Conservation (phyloP, 2,888 invertebrate species). For the Seladonia tumulorum region DNA sequence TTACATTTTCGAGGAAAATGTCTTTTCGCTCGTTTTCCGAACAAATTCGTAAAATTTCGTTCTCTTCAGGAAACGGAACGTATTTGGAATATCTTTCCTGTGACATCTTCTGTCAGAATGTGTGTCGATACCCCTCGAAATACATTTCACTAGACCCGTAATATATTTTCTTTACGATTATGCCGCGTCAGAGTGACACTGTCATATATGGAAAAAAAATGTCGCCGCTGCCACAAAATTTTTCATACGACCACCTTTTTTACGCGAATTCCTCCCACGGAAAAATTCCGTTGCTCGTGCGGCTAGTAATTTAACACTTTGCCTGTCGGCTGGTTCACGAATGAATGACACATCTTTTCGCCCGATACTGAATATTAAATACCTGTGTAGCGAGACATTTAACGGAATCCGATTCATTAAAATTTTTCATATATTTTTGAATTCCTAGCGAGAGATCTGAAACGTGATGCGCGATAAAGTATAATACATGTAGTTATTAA, state of each 20-base stretch:
- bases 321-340: background rate
- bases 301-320: background rate
- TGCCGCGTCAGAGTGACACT: background rate
- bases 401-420: background rate
- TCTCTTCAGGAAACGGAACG: background rate
- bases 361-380: constrained; percentile 1
- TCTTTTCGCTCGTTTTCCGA: background rate
- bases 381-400: background rate
- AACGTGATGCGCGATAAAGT: background rate
- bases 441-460: background rate
- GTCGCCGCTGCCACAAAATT: background rate
- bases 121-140: background rate
- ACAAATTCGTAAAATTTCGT: background rate
- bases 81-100: background rate
- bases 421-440: background rate
- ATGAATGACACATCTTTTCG: background rate
- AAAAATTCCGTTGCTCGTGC: background rate
- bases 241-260: background rate
- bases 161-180: constrained; percentile 28
- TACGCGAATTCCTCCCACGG: background rate
- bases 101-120: background rate
- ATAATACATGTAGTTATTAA: background rate
- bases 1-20: background rate
- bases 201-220: background rate
- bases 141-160: background rate